Base-by-base conservation (phyloP, 1,140 invertebrate species). In the Cyrtorhinus lividipennis region DNA sequence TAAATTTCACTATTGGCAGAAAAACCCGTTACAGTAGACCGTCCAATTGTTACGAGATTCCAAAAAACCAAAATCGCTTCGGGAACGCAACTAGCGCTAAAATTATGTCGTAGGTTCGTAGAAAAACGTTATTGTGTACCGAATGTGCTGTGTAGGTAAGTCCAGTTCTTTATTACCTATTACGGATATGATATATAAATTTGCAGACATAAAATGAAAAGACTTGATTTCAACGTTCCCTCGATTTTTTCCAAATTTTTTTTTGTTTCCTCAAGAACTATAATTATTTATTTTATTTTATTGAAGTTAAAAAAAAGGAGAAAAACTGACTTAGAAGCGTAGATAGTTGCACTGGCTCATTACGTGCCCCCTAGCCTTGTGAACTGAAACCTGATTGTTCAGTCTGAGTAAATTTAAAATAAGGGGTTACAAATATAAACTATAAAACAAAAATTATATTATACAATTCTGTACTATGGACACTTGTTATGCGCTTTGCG, bases 361-460 rank as follows among this genome's bases (percentile, higher is more conserved):
- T 38, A 38, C 15, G 30, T 38, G 30, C 20, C 48, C 48, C 48
- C 20, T 22, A 53, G 48, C 48, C 48, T 53, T 53, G 12, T 53
- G 18, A 10, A 53, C 10, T 12, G 20, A 20, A 53, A 53, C 48
- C 48, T 53, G 48, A 53, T 10, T 53, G 48, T 53, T 53, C 48
- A 53, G 48, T 53, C 48, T 53, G 48, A 53, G 48, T 53, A 53
- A 53, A 53, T 53, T n/a, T n/a, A n/a, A n/a, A n/a, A n/a, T n/a
- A n/a, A n/a, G n/a, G n/a, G n/a, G n/a, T n/a, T n/a, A n/a, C n/a
- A n/a, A n/a, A n/a, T n/a, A n/a, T n/a, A 53, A 20, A 22, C 5
- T 53, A 20, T 13, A 53, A 15, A 13, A 53, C 20, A 53, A 53
- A 53, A 38, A 38, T 38, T 38, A 38, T 38, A 38, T 38, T 53